Base-by-base conservation (phyloP, 2,888 invertebrate genomes). In the Mactromeris polynyma region DNA sequence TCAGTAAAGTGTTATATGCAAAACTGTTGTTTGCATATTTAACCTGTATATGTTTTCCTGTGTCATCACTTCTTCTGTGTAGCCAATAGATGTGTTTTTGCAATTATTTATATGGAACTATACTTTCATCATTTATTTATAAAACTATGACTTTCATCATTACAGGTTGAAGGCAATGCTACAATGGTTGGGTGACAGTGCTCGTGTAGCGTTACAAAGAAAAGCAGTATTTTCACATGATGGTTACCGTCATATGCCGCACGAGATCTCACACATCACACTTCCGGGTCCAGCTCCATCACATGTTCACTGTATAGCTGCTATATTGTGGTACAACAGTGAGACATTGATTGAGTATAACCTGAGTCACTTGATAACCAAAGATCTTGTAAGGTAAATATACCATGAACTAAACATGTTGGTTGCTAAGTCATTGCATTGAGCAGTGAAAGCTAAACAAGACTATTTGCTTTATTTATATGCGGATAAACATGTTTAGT, bases 281-380 rank as follows among this genome's bases (percentile, higher is more conserved):
- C 90, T 96, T 36, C 94, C 95, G n/a, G 93, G 94, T 73, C 96
- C 96, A 2, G 95, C 96, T 19, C 94, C 96, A 3, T 93, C 95
- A 26, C 96, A 96, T 91, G 95, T 97, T 14, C 98, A 98, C 94
- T 98, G 98, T 90, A 98, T 98, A 78, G 98, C 99, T 6, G 98
- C 98, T 64, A 98, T 99, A 79, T 97, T 98, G 90, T 98, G 98
- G 98, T 97, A 98, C 85, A 95, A 95, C 86, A 93, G 94, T 78
- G 95, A 96, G 64, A 89, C 93, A 19, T 93, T 93, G 21, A 94
- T 95, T 7, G 91, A 93, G 11, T 95, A 95, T 86, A 97, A 98
- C 95, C 96, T 98, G 38, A 97, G 97, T 69, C 97, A 97, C 38
- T 97, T 98, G 86, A 97, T 98, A 73, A 98, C 98, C 0, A 97